phyloP scores from a whole-genome alignment of 2,888 invertebrate species.

The Saturnia japonica region DNA sequence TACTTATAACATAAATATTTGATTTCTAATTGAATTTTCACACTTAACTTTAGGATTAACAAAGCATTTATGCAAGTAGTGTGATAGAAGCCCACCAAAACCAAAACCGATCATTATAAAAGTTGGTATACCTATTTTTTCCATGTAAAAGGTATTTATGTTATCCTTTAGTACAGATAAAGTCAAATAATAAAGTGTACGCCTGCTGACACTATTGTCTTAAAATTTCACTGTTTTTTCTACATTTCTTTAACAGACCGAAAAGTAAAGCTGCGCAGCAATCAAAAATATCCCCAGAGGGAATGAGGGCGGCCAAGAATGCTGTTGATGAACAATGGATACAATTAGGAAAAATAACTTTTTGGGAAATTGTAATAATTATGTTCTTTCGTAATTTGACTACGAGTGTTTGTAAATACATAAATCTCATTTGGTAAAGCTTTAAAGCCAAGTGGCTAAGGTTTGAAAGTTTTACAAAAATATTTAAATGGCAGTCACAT shows the following conservation, averaged over 20 bases:
- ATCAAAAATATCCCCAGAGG: conserved; percentile 64
- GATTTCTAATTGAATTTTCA: no score
- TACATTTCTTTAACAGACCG: conserved; percentile 59
- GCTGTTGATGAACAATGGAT: conserved; percentile 42
- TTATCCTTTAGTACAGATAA: not conserved
- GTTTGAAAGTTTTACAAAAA: no score
- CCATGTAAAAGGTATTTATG: no score
- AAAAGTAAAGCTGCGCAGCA: conserved; percentile 78
- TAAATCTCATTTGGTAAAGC: no score
- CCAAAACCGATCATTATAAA: no score
- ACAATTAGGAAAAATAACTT: conserved; percentile 48
- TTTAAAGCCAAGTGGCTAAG: not conserved
- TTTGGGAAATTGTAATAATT: conserved; percentile 57
- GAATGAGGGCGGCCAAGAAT: conserved; percentile 45
- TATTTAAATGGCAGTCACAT: no score
- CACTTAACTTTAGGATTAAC: no score
- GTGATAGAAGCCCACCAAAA: no score
- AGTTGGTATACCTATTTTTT: no score
- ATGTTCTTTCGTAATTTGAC: not conserved
- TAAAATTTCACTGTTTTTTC: not conserved
- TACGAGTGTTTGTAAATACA: not conserved
- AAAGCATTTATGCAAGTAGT: no score
- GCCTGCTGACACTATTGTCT: not conserved
- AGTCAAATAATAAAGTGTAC: not conserved
- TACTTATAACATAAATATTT: no score